Base-by-base conservation (phyloP, 1,140 invertebrate species). In the Periplaneta americana region DNA sequence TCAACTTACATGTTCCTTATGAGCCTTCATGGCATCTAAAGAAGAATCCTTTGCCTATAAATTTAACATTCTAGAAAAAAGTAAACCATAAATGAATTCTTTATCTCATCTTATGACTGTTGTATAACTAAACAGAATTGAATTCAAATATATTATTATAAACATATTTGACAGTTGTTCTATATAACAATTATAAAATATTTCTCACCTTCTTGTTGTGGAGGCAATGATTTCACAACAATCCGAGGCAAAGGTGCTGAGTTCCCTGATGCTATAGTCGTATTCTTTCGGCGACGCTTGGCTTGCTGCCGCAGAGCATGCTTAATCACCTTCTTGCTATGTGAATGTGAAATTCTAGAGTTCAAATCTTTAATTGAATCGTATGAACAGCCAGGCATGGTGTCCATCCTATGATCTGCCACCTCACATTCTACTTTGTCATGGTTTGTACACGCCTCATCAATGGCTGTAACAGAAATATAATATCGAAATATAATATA, bases 241-340 rank as follows among this genome's bases (percentile, higher is more conserved):
- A 94, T 94, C 82, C 84, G 82, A 17, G 93, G 93, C 83, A 94
- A 85, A 80, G 93, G 90, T 84, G 92, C 90, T 37, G 92, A 90
- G 87, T 92, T 93, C 78, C 92, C 91, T 77, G 93, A 92, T 17
- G 94, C 94, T 84, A 94, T 93, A 33, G 92, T 93, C 18, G 92
- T 93, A 84, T 94, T 95, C 89, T 95, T 95, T 85, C 93, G 91
- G 84, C 94, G 90, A 82, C 94, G 88, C 84, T 95, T 95, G 28
- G 94, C 94, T 85, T 96, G 94, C 87, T 96, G 95, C 85, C 93
- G 91, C 82, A 94, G 84, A 79, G 93, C 93, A 88, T 94, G 93
- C 85, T 94, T 94, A 75, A 93, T 91, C 28, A 81, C 80, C 34
- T 81, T 81, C 34, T 81, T 81, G 32, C 80, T 81, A 39, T 81